phyloP scores from a whole-genome alignment of 2,888 invertebrate species.

The Endotricha flammealis region DNA sequence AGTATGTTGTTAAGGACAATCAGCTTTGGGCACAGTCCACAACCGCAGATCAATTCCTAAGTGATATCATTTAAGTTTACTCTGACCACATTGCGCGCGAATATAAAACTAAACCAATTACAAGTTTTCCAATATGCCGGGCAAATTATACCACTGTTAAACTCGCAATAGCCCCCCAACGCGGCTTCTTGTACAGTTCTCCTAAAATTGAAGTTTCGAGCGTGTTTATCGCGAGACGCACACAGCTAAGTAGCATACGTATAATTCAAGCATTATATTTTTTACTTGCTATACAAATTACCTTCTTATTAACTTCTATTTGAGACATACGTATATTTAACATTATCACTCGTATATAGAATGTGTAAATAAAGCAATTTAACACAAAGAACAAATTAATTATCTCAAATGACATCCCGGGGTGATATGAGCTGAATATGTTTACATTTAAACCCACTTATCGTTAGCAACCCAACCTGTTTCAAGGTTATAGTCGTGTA shows the following conservation, averaged over 20 bases:
- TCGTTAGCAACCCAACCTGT: slow-evolving; percentile 27
- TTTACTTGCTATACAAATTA: not conserved
- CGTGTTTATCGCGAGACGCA: slow-evolving; percentile 3
- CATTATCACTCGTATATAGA: not conserved
- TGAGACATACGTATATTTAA: too few species aligned
- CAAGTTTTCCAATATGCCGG: slow-evolving; percentile 71
- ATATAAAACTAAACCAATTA: slow-evolving; percentile 74
- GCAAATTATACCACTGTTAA: slow-evolving; percentile 68
- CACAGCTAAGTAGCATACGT: too few species aligned
- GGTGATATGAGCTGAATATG: slow-evolving; percentile 20
- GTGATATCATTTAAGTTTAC: slow-evolving; percentile 56
- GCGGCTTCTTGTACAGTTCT: slow-evolving; percentile 48
- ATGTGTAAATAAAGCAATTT: slow-evolving; percentile 13
- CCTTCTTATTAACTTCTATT: too few species aligned
- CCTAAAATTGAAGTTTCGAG: slow-evolving; percentile 45
- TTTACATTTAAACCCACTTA: slow-evolving; percentile 21
- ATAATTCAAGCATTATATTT: not conserved
- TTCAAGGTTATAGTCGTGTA: slow-evolving; percentile 24
- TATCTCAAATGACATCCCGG: slow-evolving; percentile 16
- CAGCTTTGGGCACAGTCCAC: slow-evolving; percentile 7
- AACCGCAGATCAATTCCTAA: slow-evolving; percentile 36
- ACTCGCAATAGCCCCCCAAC: slow-evolving; percentile 51
- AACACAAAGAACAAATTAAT: slow-evolving; percentile 18
- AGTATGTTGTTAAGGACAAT: slow-evolving; percentile 4
- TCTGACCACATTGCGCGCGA: slow-evolving; percentile 49